Conservation (phyloP, 2,113 vertebrate genomes). For the Gasterosteus nipponicus region DNA sequence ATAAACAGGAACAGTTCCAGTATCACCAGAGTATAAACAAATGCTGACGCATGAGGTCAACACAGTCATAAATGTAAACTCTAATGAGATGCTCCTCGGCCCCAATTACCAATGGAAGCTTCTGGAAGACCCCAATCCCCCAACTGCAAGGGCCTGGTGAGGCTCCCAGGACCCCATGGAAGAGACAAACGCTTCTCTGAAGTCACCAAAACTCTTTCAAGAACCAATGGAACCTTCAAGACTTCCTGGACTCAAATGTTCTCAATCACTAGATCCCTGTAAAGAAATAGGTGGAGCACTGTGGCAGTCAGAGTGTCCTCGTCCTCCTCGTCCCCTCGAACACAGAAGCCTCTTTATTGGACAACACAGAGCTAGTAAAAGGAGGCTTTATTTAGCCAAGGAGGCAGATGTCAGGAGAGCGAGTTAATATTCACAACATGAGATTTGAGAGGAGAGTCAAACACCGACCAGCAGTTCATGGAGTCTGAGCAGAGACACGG, state of each 20-base stretch:
- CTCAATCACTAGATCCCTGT: conserved; percentile 21
- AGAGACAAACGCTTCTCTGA: background rate
- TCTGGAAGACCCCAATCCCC: background rate
- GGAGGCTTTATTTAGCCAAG: conserved; percentile 54
- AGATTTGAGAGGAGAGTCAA: conserved; percentile 9
- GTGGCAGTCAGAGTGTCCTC: conserved; percentile 30
- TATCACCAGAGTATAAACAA: background rate
- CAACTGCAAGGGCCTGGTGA: background rate
- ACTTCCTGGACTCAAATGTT: background rate
- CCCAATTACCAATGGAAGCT: background rate
- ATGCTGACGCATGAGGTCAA: background rate
- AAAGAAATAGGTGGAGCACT: conserved; percentile 59
- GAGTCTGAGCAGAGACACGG: conserved; percentile 11
- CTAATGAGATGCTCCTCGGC: background rate
- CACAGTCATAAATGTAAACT: background rate
- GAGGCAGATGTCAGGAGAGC: conserved; percentile 31
- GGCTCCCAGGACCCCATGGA: background rate
- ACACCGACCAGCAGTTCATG: background rate
- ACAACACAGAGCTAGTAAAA: conserved; percentile 40
- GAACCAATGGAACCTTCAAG: background rate
- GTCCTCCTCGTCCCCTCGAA: background rate
- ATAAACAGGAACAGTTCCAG: background rate
- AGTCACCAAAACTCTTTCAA: background rate
- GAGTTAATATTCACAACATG: conserved; percentile 53
- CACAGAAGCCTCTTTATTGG: conserved; percentile 54